These are phyloP conservation scores for Poecilia velifera DNA, from an alignment of 2,797 vertebrate species.

Conservation along the genomic window DNA sequence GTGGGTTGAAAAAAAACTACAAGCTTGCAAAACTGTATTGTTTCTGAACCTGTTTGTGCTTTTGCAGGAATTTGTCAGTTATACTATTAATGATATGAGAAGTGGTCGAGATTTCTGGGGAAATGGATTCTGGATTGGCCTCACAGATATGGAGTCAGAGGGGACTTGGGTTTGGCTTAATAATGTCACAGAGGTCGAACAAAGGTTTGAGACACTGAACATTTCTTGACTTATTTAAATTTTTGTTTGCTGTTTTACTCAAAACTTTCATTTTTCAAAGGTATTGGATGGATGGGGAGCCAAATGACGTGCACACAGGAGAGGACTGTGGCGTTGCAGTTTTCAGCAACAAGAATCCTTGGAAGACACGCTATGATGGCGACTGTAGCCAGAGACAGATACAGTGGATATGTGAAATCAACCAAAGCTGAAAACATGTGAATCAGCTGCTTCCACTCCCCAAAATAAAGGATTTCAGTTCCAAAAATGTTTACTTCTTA, in stretches of 20 bases:
- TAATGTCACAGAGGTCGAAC: slow-evolving; percentile 48
- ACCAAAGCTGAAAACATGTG: neutral
- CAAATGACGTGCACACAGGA: neutral
- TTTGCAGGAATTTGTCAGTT: slow-evolving; percentile 41
- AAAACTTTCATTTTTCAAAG: slow-evolving; percentile 19
- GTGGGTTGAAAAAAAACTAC: slow-evolving; percentile 33
- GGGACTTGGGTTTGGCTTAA: slow-evolving; percentile 61
- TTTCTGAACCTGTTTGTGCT: neutral
- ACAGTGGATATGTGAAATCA: slow-evolving; percentile 50
- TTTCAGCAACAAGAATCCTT: neutral
- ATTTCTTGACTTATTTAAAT: neutral
- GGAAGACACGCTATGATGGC: slow-evolving; percentile 29
- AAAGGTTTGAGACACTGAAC: slow-evolving; percentile 21
- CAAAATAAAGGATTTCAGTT: neutral
- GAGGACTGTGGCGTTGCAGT: slow-evolving; percentile 40
- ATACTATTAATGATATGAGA: neutral
- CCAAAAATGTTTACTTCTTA: neutral
- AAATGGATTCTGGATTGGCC: slow-evolving; percentile 51
- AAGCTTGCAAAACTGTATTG: neutral
- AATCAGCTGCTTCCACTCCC: neutral
- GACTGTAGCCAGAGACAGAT: rapidly evolving
- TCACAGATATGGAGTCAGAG: slow-evolving; percentile 37
- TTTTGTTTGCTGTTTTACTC: neutral
- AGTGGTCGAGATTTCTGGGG: rapidly evolving
- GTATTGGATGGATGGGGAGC: slow-evolving; percentile 52